Evolutionary conservation across 1,140 invertebrate genomes (phyloP), one percentile per base, ranked within the genome.

Genomic region (Listronotus bonariensis): DNA sequence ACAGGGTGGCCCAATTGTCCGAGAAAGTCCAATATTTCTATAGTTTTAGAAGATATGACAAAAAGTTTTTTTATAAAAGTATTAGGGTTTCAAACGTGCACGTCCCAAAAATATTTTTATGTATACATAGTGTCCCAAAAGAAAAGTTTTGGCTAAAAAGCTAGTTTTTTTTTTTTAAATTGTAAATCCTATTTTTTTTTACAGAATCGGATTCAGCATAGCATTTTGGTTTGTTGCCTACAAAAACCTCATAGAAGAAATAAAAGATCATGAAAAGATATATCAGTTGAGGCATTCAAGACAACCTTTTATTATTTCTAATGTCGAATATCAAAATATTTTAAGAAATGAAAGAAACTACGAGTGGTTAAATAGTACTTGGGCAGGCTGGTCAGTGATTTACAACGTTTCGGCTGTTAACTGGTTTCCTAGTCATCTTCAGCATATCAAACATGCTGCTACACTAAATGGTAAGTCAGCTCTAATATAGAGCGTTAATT

Each of bases 151-250:
- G n/a, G n/a, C n/a, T n/a, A n/a, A n/a, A n/a, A n/a, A n/a, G n/a
- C n/a, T n/a, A n/a, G n/a, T n/a, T n/a, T n/a, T n/a, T n/a, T n/a
- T n/a, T n/a, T n/a, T n/a, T n/a, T n/a, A n/a, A n/a, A n/a, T n/a
- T n/a, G n/a, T n/a, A n/a, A n/a, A n/a, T n/a, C n/a, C n/a, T n/a
- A n/a, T n/a, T n/a, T n/a, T n/a, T n/a, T n/a, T n/a, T n/a, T n/a
- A n/a, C n/a, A n/a, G n/a, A n/a, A n/a, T n/a, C n/a, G n/a, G n/a
- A n/a, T n/a, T n/a, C n/a, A n/a, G n/a, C n/a, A n/a, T n/a, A n/a
- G n/a, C n/a, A n/a, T 82, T 82, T 26, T 71, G 83, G 82, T 72
- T 84, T 26, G 79, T 81, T 15, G 77, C 78, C n/a, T 84, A 80
- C 69, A 76, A 74, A 6, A 79, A 82, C 67, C 78, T 65, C 5